These are phyloP conservation scores for Yponomeuta sedellus DNA, from an alignment of 2,888 invertebrate genomes.

Conservation along the genomic window DNA sequence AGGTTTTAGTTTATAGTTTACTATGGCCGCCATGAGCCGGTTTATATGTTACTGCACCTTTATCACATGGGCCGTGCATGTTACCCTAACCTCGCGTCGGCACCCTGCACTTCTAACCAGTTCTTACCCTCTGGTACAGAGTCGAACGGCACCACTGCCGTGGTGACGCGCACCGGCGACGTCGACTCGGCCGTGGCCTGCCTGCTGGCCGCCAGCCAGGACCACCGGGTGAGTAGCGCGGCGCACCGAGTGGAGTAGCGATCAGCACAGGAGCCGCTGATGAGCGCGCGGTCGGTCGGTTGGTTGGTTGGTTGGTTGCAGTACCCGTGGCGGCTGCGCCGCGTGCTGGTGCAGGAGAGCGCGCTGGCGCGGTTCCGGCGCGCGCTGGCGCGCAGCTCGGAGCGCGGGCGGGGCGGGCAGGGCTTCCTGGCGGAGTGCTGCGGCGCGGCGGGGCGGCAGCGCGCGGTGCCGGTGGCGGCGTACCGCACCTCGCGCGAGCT, in stretches of 20 bases:
- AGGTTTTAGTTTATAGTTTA: no score
- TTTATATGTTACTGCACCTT: no score
- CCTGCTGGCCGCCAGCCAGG: slow-evolving; percentile 29
- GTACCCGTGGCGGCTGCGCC: slow-evolving; percentile 40
- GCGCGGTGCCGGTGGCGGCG: slow-evolving; percentile 32
- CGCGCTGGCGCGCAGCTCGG: slow-evolving; percentile 22
- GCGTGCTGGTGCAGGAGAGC: slow-evolving; percentile 45
- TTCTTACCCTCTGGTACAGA: neutral
- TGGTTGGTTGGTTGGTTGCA: no score
- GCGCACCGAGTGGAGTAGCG: no score
- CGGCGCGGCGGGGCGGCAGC: slow-evolving; percentile 14
- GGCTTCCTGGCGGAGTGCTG: slow-evolving; percentile 30
- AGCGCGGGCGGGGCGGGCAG: slow-evolving; percentile 21
- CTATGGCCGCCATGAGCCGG: no score
- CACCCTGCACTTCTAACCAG: no score
- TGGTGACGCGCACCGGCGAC: slow-evolving; percentile 35
- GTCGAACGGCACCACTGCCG: slow-evolving; percentile 21
- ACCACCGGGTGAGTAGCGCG: slow-evolving; percentile 13
- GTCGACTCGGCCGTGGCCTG: slow-evolving; percentile 41
- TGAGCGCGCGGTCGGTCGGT: no score
- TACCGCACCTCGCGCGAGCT: slow-evolving; percentile 51
- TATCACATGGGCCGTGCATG: no score
- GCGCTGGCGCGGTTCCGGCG: slow-evolving; percentile 36
- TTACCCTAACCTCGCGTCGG: no score
- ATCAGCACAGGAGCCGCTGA: no score